Conservation (phyloP, 2,888 invertebrate genomes). For the Syrphus vitripennis region DNA sequence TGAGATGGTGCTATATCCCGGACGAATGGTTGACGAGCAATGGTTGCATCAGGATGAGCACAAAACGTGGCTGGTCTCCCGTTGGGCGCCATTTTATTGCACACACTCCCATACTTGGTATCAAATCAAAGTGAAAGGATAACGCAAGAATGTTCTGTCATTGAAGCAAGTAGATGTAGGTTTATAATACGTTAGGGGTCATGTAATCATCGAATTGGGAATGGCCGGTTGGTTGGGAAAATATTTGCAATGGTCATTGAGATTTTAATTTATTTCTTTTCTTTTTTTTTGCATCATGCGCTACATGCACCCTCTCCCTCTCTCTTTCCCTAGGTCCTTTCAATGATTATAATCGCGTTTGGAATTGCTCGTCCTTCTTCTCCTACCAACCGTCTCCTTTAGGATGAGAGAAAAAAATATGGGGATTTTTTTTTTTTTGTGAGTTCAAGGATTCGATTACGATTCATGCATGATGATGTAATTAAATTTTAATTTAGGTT, state of each 20-base stretch:
- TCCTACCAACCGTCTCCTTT: neutral
- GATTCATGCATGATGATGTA: slow-evolving; percentile 67
- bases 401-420: neutral
- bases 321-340: slow-evolving; percentile 2
- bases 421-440: slow-evolving; percentile 24
- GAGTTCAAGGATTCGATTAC: slow-evolving; percentile 69
- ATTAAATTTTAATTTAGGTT: slow-evolving; percentile 71
- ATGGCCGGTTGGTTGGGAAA: slow-evolving; percentile 59
- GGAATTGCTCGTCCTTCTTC: slow-evolving; percentile 8
- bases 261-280: slow-evolving; percentile 49
- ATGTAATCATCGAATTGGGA: slow-evolving; percentile 71
- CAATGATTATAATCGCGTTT: slow-evolving; percentile 45
- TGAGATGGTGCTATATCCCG: slow-evolving; percentile 25
- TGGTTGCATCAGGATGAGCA: slow-evolving; percentile 14
- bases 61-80: slow-evolving; percentile 29
- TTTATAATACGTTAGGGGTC: slow-evolving; percentile 71
- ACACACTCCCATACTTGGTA: slow-evolving; percentile 37
- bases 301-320: too few relatives aligned
- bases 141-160: slow-evolving; percentile 53
- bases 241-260: slow-evolving; percentile 70
- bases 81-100: slow-evolving; percentile 57
- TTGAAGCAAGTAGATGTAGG: slow-evolving; percentile 44
- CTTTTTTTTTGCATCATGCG: too few relatives aligned
- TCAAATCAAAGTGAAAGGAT: slow-evolving; percentile 60
- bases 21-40: neutral